Evolutionary conservation across 2,113 vertebrate species (phyloP), one percentile per base, ranked within the genome.

Genomic region (Elanus axillaris): DNA sequence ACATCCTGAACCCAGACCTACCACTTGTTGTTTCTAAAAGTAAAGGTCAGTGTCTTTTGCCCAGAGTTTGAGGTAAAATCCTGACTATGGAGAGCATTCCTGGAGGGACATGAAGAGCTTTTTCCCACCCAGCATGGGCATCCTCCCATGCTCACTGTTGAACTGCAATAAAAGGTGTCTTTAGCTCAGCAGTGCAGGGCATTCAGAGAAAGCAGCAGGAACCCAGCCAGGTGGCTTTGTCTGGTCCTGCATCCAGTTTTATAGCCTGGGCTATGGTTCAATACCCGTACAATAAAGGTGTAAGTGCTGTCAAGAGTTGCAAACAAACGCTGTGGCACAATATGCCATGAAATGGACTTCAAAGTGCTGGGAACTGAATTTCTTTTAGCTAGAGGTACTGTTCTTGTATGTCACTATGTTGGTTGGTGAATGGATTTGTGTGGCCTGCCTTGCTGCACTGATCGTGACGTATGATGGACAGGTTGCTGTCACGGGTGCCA

Each of bases 181-280:
- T 72, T 36, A 71, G 19, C 52, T 87, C 68, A 42, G 59, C 2
- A 0, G 32, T 13, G 16, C 32, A 20, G 59, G 63, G 27, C 36
- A 7, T 11, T 31, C 15, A 7, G 69, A 40, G 14, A 22, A 53
- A 52, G 38, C 47, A 76, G 59, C 43, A 56, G 67, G 64, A 86
- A 32, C 1, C 0, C n/a, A 64, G 20, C 16, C 60, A 53, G 40
- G 50, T 2, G 5, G 16, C 47, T 76, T 77, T 88, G 60, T 48
- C 16, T 13, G 7, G 10, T n/a, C 10, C 72, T 59, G 11, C 0
- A 0, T 55, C 42, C 38, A 8, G 20, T 52, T 92, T 75, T 60
- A 21, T 23, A 72, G 47, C 23, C 13, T 2, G 3, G 26, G 32
- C n/a, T 83, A 0, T 11, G 58, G 40, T 22, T 32, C 0, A 3